Evolutionary conservation across 2,888 invertebrate genomes (phyloP), one percentile per base, ranked within the genome.

Genomic region (Danaus chrysippus): DNA sequence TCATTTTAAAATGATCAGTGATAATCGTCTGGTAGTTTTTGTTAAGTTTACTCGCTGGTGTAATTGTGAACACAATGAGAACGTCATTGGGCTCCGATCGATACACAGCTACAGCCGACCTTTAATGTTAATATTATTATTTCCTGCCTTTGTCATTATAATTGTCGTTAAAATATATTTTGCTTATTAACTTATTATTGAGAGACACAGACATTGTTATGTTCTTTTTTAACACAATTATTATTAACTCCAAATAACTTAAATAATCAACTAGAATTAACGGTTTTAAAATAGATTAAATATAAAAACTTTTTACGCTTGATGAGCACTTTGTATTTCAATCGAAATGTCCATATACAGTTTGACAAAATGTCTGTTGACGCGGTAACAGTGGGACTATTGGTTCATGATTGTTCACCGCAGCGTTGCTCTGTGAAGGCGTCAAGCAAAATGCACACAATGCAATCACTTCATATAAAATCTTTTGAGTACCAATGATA

Each of bases 401-500:
- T 73, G 68, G 59, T 49, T 63, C 63, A 61, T 57, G 63, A 62
- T 59, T 64, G 59, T 63, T 54, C 44, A 68, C 63, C 62, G 59
- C 61, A 58, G 61, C 54, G 17, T 15, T 34, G 1, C 10, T n/a
- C 13, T 9, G n/a, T 49, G 49, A 49, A 49, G 49, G 15, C 17
- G 17, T 49, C 49, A 49, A 46, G 46, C 46, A 46, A 49, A 34
- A 17, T 52, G 54, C 54, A 62, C 59, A 77, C 76, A 78, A 81
- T 77, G 78, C 78, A 82, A 81, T 67, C 74, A 77, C 79, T 79
- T 79, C 77, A 78, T 76, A 77, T 75, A 77, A 80, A 76, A 73
- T 77, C 73, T 72, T 77, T 74, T 78, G 77, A 77, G 77, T 78
- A 72, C 70, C 67, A 71, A 71, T 73, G 73, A 58, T 72, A 84